Evolutionary conservation across 2,113 vertebrate species (phyloP).

Genomic region (Poeciliopsis retropinna): DNA sequence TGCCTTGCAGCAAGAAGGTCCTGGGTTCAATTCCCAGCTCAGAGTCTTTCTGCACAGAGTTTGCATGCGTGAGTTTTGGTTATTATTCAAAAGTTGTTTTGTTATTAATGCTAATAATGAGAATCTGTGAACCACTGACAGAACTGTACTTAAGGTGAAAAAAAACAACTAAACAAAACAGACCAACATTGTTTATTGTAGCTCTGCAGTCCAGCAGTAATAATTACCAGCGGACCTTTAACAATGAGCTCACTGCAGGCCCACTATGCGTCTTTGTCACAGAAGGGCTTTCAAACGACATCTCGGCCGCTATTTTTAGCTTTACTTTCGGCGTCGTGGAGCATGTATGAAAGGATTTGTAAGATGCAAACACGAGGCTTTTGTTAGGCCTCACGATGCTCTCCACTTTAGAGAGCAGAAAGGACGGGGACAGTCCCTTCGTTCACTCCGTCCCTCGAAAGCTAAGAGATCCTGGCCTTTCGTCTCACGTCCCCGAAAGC

Average conservation of each 20-base stretch:
- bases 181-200: neutral
- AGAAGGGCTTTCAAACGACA: constrained; percentile 46
- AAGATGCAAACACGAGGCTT: constrained; percentile 47
- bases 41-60: too few species aligned
- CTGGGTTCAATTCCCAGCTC: too few species aligned
- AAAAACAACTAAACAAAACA: neutral
- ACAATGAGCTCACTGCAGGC: constrained; percentile 8
- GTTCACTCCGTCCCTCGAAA: constrained; percentile 12
- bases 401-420: constrained; percentile 14
- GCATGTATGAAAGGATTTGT: constrained; percentile 39
- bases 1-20: too few species aligned
- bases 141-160: neutral
- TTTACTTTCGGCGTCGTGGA: constrained; percentile 23
- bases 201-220: neutral
- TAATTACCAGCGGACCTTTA: constrained; percentile 7
- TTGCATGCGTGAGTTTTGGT: too few species aligned
- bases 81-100: neutral
- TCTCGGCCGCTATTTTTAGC: constrained; percentile 58
- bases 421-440: constrained; percentile 33
- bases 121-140: neutral
- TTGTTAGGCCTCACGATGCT: constrained; percentile 42
- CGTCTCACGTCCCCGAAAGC: constrained; percentile 13
- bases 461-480: constrained; percentile 19
- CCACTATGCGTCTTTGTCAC: constrained; percentile 26
- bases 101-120: neutral